These are phyloP conservation scores for Characodon lateralis DNA, from an alignment of 2,797 vertebrate species.

Conservation along the genomic window DNA sequence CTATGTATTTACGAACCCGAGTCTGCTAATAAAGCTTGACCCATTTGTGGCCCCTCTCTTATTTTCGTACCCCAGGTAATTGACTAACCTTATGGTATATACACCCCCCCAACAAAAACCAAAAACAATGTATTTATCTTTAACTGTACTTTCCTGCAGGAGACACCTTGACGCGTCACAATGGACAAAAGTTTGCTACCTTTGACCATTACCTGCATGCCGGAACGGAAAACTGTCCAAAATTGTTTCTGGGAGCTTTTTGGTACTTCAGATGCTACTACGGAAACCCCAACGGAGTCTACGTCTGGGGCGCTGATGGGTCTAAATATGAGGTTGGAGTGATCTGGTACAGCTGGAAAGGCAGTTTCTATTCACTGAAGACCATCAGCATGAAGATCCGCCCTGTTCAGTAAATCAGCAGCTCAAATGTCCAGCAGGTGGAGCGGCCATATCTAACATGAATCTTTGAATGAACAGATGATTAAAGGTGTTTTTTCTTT, in stretches of 20 bases:
- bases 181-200: conserved; percentile 7
- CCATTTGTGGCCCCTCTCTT: neutral
- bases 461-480: neutral
- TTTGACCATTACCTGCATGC: conserved; percentile 26
- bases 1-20: neutral
- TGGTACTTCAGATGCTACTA: accelerated
- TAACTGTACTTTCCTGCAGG: neutral
- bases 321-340: accelerated
- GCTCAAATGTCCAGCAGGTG: neutral
- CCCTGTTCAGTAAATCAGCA: conserved; percentile 13
- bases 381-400: conserved; percentile 47
- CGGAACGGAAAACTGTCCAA: neutral
- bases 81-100: neutral
- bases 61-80: too few species aligned
- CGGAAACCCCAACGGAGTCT: conserved; percentile 32
- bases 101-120: neutral
- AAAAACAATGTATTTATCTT: too few species aligned
- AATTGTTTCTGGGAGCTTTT: accelerated
- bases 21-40: neutral
- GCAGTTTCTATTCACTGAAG: conserved; percentile 18
- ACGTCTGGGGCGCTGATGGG: conserved; percentile 17
- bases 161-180: accelerated
- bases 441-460: neutral
- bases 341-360: accelerated
- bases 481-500: neutral